These are phyloP conservation scores for Dufourea novaeangliae DNA, from an alignment of 1,140 invertebrate genomes.

Conservation along the genomic window DNA sequence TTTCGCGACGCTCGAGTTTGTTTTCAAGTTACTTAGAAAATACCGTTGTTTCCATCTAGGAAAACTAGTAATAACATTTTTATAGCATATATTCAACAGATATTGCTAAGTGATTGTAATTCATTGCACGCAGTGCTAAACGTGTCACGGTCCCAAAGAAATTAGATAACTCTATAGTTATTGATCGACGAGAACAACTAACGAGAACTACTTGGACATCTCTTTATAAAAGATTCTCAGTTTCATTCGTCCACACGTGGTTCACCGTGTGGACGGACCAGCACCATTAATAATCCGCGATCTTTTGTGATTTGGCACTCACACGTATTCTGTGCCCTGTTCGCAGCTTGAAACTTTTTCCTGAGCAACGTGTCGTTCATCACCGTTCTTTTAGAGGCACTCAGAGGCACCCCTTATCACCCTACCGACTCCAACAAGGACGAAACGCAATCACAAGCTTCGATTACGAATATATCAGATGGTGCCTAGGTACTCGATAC, in stretches of 20 bases:
- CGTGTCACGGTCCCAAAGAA: conserved; percentile 33
- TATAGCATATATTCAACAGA: conserved; percentile 17
- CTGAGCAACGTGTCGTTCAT: conserved; percentile 55
- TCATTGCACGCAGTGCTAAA: conserved; percentile 12
- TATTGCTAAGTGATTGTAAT: conserved; percentile 50
- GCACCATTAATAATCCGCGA: conserved; percentile 35
- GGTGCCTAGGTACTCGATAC: neutral
- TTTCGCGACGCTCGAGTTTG: neutral
- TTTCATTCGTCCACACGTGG: conserved; percentile 28
- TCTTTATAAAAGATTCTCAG: conserved; percentile 37
- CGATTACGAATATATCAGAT: conserved; percentile 19
- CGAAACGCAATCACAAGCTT: conserved; percentile 14
- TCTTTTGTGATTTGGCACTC: conserved; percentile 58
- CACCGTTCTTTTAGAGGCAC: conserved; percentile 45
- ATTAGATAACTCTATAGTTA: conserved; percentile 6
- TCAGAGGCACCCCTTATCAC: conserved; percentile 53
- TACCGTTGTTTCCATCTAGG: conserved; percentile 1
- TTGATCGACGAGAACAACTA: conserved; percentile 19
- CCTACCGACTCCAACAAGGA: conserved; percentile 33
- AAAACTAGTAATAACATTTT: conserved; percentile 11
- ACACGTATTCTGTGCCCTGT: conserved; percentile 43
- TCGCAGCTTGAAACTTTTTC: conserved; percentile 42
- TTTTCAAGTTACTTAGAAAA: conserved; percentile 19
- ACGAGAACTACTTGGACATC: conserved; percentile 19
- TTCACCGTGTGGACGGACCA: conserved; percentile 29